Base-by-base conservation (phyloP, 92 coral and sea anemone genomes). In the Porites rus region DNA sequence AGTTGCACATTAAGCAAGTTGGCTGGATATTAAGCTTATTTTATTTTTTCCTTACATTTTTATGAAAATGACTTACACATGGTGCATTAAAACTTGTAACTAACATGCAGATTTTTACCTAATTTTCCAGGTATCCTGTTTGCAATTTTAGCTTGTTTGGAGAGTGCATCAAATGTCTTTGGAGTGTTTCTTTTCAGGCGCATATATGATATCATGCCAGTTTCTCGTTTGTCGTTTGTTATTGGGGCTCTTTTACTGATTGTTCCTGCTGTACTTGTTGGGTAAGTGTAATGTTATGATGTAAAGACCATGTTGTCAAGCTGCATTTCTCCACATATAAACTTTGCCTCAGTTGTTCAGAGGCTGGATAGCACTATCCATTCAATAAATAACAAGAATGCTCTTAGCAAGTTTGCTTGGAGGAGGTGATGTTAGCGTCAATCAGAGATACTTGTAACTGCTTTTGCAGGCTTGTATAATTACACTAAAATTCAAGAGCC, bases 91-190 rank as follows among this genome's bases (percentile, higher is more conserved):
- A 14, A 14, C 61, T 10, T 56, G 16, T 8, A 10, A 56, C 61
- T 56, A 10, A 56, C 13, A 10, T 56, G 13, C 3, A 2, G 8
- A 9, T 13, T 54, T 12, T 13, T 65, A 21, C 72, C 1, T 67
- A 7, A 43, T 46, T 21, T 21, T 38, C 31, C 65, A 88, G 91
- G 91, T 16, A 53, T 76, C 50, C 54, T 88, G 69, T 88, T 88
- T 82, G 91, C 91, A 10, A 78, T 70, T 60, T 69, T 82, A 76
- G 73, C 88, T 2, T 82, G 88, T 82, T 31, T 83, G 61, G 91
- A 82, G 83, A 83, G 69, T 25, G 20, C 62, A 8, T 60, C 88
- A 38, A 19, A 54, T 43, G 56, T 88, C 31, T 58, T 77, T 5
- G 91, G 88, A 66, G 85, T 66, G 28, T 25, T 69, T 3, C 21